These are phyloP conservation scores for Alentia gelatinosa DNA, from an alignment of 2,888 invertebrate genomes.

Conservation along the genomic window DNA sequence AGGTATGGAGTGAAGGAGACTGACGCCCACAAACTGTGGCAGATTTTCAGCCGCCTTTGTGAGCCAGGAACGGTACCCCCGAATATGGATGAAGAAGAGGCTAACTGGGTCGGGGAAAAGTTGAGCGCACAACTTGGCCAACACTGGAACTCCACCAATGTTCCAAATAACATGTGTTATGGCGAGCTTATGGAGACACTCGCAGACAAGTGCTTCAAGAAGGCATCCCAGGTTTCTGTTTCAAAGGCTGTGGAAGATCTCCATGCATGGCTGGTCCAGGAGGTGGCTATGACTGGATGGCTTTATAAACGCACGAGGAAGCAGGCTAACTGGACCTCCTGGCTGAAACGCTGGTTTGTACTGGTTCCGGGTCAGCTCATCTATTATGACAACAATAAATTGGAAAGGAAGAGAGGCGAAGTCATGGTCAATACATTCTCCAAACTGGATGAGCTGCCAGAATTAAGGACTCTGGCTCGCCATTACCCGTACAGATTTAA, in stretches of 20 bases:
- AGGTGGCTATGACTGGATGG: slow-evolving; percentile 63
- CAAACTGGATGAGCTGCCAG: neutral
- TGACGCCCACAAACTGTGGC: slow-evolving; percentile 59
- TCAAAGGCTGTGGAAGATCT: slow-evolving; percentile 60
- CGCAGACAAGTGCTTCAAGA: neutral
- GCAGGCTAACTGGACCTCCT: slow-evolving; percentile 65
- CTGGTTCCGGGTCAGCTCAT: slow-evolving; percentile 58
- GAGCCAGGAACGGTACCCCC: slow-evolving; percentile 62
- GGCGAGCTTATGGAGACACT: neutral
- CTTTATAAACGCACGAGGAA: slow-evolving; percentile 62
- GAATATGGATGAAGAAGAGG: slow-evolving; percentile 55
- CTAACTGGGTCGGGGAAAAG: slow-evolving; percentile 61
- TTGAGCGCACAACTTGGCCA: slow-evolving; percentile 47
- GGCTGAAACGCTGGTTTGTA: slow-evolving; percentile 63
- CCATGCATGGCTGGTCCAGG: slow-evolving; percentile 62
- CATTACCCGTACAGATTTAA: slow-evolving; percentile 58
- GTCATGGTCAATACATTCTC: slow-evolving; percentile 13
- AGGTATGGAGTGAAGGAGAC: slow-evolving; percentile 27
- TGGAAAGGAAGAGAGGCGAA: slow-evolving; percentile 39
- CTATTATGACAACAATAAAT: slow-evolving; percentile 57
- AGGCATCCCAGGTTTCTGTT: neutral
- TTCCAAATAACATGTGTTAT: slow-evolving; percentile 20
- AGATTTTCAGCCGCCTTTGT: slow-evolving; percentile 61
- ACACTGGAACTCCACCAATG: slow-evolving; percentile 20
- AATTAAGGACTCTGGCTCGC: neutral